Base-by-base conservation (phyloP, 2,113 vertebrate species). In the Tetrax tetrax region DNA sequence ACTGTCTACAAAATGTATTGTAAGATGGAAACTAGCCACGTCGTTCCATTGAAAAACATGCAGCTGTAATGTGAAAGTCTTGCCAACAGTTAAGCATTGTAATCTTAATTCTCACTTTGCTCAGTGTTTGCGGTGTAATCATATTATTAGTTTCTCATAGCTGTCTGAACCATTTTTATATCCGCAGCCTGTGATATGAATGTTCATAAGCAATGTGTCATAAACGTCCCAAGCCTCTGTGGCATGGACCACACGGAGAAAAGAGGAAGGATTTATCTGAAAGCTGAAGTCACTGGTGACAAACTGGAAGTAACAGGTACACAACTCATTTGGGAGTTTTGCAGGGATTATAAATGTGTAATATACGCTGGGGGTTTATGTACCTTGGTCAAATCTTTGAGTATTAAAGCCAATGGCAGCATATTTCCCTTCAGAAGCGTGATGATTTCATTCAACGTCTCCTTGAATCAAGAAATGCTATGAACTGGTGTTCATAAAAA, bases 231-330 rank as follows among this genome's bases (percentile, higher is more conserved):
- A 2, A 99, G 99, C 96, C 98, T 99, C 94, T 99, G 99, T 10
- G 99, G 99, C 50, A 99, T 98, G 89, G 99, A 99, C 97, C 99
- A 99, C 98, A 99, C 99, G 0, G 99, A 99, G 98, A 99, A 99
- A 41, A 98, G 99, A 63, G 99, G 99, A 31, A 98, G 99, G 72
- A 97, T 99, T 83, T 99, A 99, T 87, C 98, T 99, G 96, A 99
- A 99, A 97, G 99, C 99, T 5, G 99, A 99, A 95, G 99, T 99
- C 95, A 98, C 80, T 33, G 98, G 98, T 54, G 99, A 99, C 66
- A 98, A 98, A 94, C 98, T 99, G 88, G 98, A 98, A 19, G 98
- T 99, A 87, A 99, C 98, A 98, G 99, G 99, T 99, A 90, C 97
- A 22, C 10, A 21, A 17, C 43, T 89, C 9, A 1, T 35, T 92